A percentile compares a stretch with the other conserved stretches of the same genome.
Conservation (phyloP, 2,797 vertebrate genomes). For the Falco rusticolus region DNA sequence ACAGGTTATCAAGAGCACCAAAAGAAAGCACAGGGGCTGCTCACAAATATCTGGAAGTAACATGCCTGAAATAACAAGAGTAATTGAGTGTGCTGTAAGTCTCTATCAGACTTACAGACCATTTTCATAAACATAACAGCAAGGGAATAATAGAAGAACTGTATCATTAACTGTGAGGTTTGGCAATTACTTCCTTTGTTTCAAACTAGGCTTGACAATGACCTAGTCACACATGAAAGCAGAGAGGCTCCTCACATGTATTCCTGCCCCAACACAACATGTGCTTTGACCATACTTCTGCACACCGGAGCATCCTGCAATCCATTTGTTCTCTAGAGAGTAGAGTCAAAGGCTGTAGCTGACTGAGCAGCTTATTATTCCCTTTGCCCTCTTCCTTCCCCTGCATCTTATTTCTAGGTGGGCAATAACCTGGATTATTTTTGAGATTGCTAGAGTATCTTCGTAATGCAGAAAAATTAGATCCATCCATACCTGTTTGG, state of each 20-base stretch:
- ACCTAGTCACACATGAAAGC: not conserved
- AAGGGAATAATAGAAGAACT: not conserved
- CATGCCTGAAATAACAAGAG: not conserved
- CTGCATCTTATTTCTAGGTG: not conserved
- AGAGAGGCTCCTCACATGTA: not conserved
- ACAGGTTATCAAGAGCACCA: not conserved
- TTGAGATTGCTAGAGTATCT: not conserved
- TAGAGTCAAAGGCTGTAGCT: not conserved
- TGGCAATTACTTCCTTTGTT: not conserved
- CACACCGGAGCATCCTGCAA: not conserved
- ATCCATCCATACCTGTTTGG: not conserved
- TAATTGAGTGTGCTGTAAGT: not conserved
- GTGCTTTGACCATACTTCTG: not conserved
- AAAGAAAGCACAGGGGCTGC: not conserved
- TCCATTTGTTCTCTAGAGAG: not conserved
- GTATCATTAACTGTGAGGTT: not conserved
- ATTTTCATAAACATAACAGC: not conserved
- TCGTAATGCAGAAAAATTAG: not conserved
- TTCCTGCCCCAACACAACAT: fast-evolving
- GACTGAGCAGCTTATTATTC: not conserved
- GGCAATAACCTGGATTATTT: not conserved
- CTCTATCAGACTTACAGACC: not conserved
- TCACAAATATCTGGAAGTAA: not conserved
- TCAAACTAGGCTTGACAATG: not conserved
- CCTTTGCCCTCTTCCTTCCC: not conserved